Evolutionary conservation across 2,888 invertebrate species (phyloP), one percentile per base, ranked within the genome.

Genomic region (Andrena hattorfiana): DNA sequence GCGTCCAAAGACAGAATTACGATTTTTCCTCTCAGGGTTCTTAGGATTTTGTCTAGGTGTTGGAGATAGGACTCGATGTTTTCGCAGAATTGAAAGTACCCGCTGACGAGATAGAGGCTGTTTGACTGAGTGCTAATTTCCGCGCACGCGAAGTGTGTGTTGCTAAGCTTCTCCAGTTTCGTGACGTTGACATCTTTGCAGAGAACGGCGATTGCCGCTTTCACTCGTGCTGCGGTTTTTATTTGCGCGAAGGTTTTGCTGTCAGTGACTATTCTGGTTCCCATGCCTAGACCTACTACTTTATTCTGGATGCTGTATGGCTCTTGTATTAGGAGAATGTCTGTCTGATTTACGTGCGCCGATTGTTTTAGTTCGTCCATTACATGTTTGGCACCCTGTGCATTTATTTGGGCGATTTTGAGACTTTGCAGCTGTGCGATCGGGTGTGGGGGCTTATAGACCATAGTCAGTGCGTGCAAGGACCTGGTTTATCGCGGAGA

Each of bases 291-390:
- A 1, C 49, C 23, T 10, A 8, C 6, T 2, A 28, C 6, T 28
- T 10, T 26, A 49, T 66, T 66, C 8, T 23, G 16, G 28, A 23
- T 6, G 2, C 4, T 49, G 0, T 66, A 66, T 16, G 66, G 66
- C 23, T 66, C 49, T 13, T 66, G 66, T 5, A 66, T 49, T 3
- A 35, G 10, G 16, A 66, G 23, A 2, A 49, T 66, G 20, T 66
- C 49, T 7, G 8, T 49, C 13, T 66, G 10, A 1, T 66, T 13
- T 26, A 49, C 26, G 7, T 23, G 7, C 3, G 16, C 23, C 0
- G 13, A 5, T 26, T 49, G 66, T 49, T 20, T 48, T 5, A 66
- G 20, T 26, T 66, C 66, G 66, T 66, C 28, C 30, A 49, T 66
- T 5, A 66, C 66, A 8, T 4, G 2, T 66, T 26, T 48, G 1